Evolutionary conservation across 2,113 vertebrate genomes (phyloP).

Genomic region (Hydrolagus affinis): DNA sequence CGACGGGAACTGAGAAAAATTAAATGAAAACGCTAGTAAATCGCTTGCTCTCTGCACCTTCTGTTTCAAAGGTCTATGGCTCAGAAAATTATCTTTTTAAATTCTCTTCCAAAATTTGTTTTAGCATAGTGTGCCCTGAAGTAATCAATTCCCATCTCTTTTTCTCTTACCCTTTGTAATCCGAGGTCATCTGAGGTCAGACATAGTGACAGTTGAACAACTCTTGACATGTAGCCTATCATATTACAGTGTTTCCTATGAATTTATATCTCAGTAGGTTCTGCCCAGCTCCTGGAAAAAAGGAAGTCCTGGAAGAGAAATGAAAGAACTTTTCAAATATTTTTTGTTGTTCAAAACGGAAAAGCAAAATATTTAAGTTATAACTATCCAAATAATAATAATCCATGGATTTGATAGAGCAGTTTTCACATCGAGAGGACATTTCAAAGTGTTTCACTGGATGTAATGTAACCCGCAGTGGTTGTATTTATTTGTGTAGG

Average conservation of each 20-base stretch:
- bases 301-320: not conserved
- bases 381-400: not conserved
- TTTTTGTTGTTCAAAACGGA: not conserved
- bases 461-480: too few species aligned
- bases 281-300: not conserved
- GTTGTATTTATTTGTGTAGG: too few species aligned
- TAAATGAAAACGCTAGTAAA: not conserved
- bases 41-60: not conserved
- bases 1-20: not conserved
- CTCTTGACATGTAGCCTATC: not conserved
- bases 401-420: too few species aligned
- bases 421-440: too few species aligned
- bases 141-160: constrained; percentile 17
- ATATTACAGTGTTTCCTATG: not conserved
- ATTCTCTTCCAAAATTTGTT: not conserved
- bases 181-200: constrained; percentile 9
- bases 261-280: not conserved
- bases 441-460: too few species aligned
- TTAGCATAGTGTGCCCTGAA: not conserved
- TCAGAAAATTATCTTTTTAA: not conserved
- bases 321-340: not conserved
- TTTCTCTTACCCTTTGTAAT: not conserved
- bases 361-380: constrained; percentile 1
- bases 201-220: not conserved
- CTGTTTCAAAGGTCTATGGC: constrained; percentile 2